Evolutionary conservation across 2,888 invertebrate genomes (phyloP).

Genomic region (Epistrophe grossulariae): DNA sequence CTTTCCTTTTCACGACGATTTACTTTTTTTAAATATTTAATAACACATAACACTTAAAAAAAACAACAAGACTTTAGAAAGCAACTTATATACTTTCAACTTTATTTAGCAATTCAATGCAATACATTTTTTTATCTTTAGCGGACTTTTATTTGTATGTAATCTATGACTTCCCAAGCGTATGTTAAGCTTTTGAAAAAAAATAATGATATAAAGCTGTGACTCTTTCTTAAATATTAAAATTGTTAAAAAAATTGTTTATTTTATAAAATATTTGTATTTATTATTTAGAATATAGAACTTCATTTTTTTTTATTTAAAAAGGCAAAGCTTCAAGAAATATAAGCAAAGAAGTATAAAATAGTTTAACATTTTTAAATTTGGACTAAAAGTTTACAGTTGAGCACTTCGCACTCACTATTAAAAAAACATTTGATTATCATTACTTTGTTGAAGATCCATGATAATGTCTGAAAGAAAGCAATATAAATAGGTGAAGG

Average conservation of each 20-base stretch:
- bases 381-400: not conserved
- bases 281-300: constrained; percentile 20
- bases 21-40: constrained; percentile 23
- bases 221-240: constrained; percentile 49
- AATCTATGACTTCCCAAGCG: constrained; percentile 47
- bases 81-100: constrained; percentile 38
- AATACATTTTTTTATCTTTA: constrained; percentile 44
- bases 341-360: not conserved
- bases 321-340: not conserved
- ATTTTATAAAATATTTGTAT: constrained; percentile 2
- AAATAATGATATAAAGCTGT: constrained; percentile 53
- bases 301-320: not conserved
- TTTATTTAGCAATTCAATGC: constrained; percentile 62
- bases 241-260: constrained; percentile 28
- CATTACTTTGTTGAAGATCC: too few relatives aligned
- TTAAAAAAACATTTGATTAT: too few relatives aligned
- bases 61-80: constrained; percentile 39
- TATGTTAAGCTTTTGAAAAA: constrained; percentile 38
- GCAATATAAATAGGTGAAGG: too few relatives aligned
- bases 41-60: constrained; percentile 15
- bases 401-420: too few relatives aligned
- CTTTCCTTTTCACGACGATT: constrained; percentile 38
- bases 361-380: not conserved
- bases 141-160: constrained; percentile 46
- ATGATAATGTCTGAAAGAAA: too few relatives aligned